Percentiles rank a stretch among this genome's conserved stretches.
These are phyloP conservation scores for Listronotus oregonensis DNA, from an alignment of 1,140 invertebrate genomes.

Conservation along the genomic window DNA sequence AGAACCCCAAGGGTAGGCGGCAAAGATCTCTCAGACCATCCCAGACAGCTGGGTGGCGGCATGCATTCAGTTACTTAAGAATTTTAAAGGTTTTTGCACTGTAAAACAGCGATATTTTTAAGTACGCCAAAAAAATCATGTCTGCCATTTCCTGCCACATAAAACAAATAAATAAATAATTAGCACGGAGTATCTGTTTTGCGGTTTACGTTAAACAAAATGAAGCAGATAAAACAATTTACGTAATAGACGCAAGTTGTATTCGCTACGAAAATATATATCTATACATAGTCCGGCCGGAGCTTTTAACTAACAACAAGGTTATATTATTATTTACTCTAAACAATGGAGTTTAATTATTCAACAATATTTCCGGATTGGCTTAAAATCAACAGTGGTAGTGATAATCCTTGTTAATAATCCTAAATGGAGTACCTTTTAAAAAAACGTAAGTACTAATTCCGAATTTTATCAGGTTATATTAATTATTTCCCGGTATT, in stretches of 20 bases:
- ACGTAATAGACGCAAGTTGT: constrained; percentile 1
- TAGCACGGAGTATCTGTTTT: neutral
- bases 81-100: no score
- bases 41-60: no score
- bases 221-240: constrained; percentile 11
- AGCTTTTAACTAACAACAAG: constrained; percentile 1
- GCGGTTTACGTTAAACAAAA: constrained; percentile 5
- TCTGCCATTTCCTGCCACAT: no score
- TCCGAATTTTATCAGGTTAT: neutral
- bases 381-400: neutral
- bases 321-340: constrained; percentile 6
- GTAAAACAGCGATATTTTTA: no score
- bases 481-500: neutral
- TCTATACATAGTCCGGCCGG: constrained; percentile 5
- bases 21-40: no score
- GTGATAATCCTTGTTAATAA: neutral
- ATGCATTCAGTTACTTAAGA: no score
- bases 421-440: neutral
- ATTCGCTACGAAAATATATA: constrained; percentile 9
- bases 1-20: no score
- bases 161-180: no score
- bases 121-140: no score
- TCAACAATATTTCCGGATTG: neutral
- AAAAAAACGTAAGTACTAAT: constrained; percentile 9
- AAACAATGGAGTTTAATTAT: constrained; percentile 8